These are phyloP conservation scores for Phenganax stokvisi DNA, from an alignment of 92 coral and sea anemone species.

Conservation along the genomic window DNA sequence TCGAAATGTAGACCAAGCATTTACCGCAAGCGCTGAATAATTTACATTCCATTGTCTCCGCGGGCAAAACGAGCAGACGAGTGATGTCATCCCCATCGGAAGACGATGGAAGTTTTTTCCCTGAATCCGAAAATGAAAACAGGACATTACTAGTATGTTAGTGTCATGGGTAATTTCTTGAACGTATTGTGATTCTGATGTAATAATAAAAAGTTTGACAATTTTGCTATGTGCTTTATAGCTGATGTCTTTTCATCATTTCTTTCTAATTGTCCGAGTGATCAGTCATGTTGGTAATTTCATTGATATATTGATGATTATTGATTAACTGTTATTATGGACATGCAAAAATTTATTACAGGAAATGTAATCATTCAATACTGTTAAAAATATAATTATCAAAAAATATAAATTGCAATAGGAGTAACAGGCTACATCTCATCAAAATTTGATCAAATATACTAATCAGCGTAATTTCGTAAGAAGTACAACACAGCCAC, in stretches of 20 bases:
- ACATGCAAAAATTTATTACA: no score
- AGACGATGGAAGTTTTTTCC: background rate
- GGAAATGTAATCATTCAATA: no score
- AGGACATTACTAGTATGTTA: no score
- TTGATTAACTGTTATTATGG: no score
- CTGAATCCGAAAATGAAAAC: background rate
- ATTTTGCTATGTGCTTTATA: background rate
- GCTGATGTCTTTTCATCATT: background rate
- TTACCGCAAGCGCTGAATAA: background rate
- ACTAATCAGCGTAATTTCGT: no score
- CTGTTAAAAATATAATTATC: no score
- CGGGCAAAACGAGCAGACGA: background rate
- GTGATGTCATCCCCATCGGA: background rate
- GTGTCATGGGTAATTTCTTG: background rate
- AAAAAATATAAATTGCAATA: no score
- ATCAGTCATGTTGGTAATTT: background rate
- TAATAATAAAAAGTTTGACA: no score
- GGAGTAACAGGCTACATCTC: no score
- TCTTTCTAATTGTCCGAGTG: background rate
- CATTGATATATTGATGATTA: no score
- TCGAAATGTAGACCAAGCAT: background rate
- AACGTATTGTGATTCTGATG: background rate
- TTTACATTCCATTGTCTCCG: slow-evolving; percentile 1
- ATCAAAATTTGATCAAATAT: no score
- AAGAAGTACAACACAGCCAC: no score